A percentile compares a stretch with the other conserved stretches of the same genome.
Evolutionary conservation across 2,113 vertebrate species (phyloP).

Genomic region (Hyperoodon ampullatus): DNA sequence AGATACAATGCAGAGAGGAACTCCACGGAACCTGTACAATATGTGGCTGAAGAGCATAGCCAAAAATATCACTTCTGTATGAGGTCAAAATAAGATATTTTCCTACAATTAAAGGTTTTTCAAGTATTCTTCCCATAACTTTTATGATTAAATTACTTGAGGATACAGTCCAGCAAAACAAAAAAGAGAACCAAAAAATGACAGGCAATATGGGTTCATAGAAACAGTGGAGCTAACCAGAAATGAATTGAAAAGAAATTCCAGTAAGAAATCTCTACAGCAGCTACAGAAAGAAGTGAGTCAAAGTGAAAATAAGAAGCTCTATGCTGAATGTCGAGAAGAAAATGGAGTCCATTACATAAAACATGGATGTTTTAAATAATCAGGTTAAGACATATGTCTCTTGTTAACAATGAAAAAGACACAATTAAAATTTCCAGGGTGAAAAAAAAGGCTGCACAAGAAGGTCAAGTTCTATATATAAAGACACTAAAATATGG

Average conservation of each 20-base stretch:
- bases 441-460: background rate
- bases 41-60: background rate
- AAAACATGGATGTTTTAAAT: background rate
- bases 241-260: constrained; percentile 17
- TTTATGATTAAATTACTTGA: background rate
- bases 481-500: background rate
- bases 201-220: background rate
- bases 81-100: background rate
- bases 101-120: background rate
- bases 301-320: background rate
- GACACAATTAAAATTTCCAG: background rate
- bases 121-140: background rate
- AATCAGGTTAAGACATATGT: background rate
- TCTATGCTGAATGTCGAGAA: background rate
- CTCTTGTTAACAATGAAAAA: background rate
- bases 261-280: background rate
- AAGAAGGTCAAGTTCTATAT: background rate
- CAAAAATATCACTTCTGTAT: background rate
- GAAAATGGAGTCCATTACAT: background rate
- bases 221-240: background rate
- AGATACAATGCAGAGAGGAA: background rate
- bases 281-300: background rate
- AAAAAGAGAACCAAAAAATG: background rate
- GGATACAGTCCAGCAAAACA: background rate
- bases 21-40: background rate